Base-by-base conservation (phyloP, 2,113 vertebrate species). In the Gymnorhina tibicen region DNA sequence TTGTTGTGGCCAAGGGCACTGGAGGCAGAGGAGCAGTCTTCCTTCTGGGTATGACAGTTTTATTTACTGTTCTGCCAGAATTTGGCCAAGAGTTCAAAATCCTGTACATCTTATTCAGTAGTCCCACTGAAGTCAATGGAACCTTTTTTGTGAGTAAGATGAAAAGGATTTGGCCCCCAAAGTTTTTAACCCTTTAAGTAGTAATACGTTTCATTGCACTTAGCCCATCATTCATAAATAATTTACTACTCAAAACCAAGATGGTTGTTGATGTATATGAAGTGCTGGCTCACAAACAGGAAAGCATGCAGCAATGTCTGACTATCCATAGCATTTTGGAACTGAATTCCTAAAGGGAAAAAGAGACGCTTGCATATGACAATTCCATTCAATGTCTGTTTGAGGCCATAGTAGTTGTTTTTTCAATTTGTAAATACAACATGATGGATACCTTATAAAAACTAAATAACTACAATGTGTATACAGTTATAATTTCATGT, bases 171-270 rank as follows among this genome's bases (percentile, higher is more conserved):
- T 96, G 95, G 93, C 58, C 85, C 92, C 78, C 69, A 50, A 63
- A 87, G 27, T 75, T 93, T 96, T 93, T 95, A 97, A 94, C 89
- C 77, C 89, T 95, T 96, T 92, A 97, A 95, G 84, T 77, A 96
- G 85, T 73, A 83, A 87, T 39, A 88, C 89, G 53, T 84, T 93
- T 91, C 91, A 96, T 92, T 97, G 94, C 91, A 96, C 53, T 84
- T 94, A 96, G 95, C 93, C 94, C 91, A 93, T 87, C 78, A 70
- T 46, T 91, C 68, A 91, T 32, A 95, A 90, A 85, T 72, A 62
- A 64, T 50, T 95, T 95, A 53, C 60, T 93, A 73, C 85, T 73
- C 11, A 5, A 91, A 95, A 88, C 5, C 69, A 92, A 94, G 78
- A 80, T 58, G 35, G 62, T 27, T 59, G 47, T 77, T 56, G 37